Percentiles rank a stretch among this genome's conserved stretches.
Evolutionary conservation across 2,113 vertebrate genomes (phyloP).

Genomic region (Rhodinocichla rosea): DNA sequence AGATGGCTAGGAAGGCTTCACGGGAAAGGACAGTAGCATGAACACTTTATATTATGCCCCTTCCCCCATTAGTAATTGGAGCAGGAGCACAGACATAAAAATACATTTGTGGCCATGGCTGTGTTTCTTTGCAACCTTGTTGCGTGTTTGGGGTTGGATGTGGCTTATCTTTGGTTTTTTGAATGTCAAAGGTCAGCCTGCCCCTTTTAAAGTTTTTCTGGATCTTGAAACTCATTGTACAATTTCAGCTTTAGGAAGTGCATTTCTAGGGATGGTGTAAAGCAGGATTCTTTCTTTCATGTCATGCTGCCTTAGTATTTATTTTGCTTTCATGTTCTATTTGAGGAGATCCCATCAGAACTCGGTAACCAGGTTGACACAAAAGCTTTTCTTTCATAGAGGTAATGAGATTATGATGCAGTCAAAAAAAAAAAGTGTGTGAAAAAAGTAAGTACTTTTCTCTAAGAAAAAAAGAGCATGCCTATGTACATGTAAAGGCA

Average conservation of each 20-base stretch:
- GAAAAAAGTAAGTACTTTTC: neutral
- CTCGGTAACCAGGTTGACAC: neutral
- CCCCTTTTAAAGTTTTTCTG: neutral
- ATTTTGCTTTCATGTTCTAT: neutral
- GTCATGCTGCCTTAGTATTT: neutral
- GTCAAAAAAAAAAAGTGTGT: neutral
- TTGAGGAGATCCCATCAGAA: neutral
- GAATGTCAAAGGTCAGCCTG: neutral
- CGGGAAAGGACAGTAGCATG: neutral
- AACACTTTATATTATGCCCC: neutral
- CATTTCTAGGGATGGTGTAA: neutral
- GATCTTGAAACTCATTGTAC: neutral
- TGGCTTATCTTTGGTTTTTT: neutral
- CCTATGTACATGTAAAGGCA: neutral
- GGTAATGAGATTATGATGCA: neutral
- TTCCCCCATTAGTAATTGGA: neutral
- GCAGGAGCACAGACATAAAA: neutral
- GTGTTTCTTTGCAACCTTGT: neutral
- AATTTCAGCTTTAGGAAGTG: neutral
- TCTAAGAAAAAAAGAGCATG: accelerated
- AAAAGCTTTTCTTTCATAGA: neutral
- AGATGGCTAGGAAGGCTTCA: neutral
- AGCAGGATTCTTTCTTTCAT: neutral
- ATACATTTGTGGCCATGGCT: neutral
- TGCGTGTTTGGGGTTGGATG: neutral